These are phyloP conservation scores for Agrenia bidenticulata DNA, from an alignment of 2,888 invertebrate genomes.

Conservation along the genomic window DNA sequence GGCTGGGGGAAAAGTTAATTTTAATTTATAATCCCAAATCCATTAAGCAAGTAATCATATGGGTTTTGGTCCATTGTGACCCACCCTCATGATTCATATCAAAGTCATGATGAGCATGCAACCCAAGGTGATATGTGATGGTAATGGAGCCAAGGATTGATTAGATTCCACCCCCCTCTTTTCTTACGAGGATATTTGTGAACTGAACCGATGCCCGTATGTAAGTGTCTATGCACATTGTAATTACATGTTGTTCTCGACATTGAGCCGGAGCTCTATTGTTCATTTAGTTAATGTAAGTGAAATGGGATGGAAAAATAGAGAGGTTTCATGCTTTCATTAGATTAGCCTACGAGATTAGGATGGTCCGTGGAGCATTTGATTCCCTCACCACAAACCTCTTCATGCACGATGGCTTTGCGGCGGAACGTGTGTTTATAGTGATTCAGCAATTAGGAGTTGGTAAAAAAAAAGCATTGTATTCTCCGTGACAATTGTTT, in stretches of 20 bases:
- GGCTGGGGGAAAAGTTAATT: conserved; percentile 4
- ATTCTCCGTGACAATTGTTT: too few relatives aligned
- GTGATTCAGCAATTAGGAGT: neutral
- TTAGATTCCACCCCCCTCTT: conserved; percentile 19
- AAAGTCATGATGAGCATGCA: conserved; percentile 16
- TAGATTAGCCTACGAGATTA: conserved; percentile 21
- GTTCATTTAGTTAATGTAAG: conserved; percentile 22
- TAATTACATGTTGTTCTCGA: conserved; percentile 19
- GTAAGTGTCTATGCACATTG: neutral
- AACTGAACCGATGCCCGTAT: neutral
- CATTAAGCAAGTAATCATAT: conserved; percentile 19
- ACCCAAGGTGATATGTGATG: neutral
- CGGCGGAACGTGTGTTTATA: neutral
- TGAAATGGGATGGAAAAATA: conserved; percentile 20
- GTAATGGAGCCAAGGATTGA: conserved; percentile 20
- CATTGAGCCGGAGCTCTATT: conserved; percentile 14
- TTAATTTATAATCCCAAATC: conserved; percentile 11
- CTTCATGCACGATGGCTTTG: neutral
- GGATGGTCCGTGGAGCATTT: conserved; percentile 7
- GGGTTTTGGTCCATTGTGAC: conserved; percentile 11
- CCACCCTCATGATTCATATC: conserved; percentile 22
- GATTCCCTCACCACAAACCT: neutral
- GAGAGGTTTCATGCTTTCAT: conserved; percentile 27
- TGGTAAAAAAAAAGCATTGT: too few relatives aligned
- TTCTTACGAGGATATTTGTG: conserved; percentile 3